Conservation (phyloP, 2,888 invertebrate species). For the Scaptomyza reducta region DNA sequence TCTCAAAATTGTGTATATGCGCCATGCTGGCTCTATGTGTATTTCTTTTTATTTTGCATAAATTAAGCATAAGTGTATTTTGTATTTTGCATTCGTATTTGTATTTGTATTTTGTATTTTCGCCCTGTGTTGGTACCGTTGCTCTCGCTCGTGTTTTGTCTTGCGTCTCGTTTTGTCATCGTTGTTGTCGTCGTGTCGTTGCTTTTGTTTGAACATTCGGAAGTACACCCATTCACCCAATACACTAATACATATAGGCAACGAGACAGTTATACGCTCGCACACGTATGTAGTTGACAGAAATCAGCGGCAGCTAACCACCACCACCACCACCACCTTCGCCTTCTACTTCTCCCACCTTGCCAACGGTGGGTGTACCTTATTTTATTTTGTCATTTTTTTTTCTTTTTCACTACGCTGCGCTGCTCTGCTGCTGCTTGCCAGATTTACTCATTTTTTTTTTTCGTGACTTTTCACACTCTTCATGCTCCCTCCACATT, state of each 20-base stretch:
- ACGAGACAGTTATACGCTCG: conserved; percentile 41
- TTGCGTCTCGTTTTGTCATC: conserved; percentile 53
- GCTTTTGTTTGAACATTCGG: conserved; percentile 72
- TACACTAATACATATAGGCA: conserved; percentile 25
- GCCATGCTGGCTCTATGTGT: conserved; percentile 48
- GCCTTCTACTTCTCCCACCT: not conserved
- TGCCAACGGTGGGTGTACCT: conserved; percentile 50
- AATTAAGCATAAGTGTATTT: conserved; percentile 78
- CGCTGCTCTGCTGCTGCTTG: conserved; percentile 20
- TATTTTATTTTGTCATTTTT: conserved; percentile 39
- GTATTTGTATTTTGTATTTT: conserved; percentile 44
- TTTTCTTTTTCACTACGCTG: not conserved
- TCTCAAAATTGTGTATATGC: conserved; percentile 6
- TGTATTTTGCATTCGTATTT: conserved; percentile 57
- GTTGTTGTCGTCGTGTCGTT: conserved; percentile 30
- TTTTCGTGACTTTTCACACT: conserved; percentile 45
- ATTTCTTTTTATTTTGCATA: conserved; percentile 78
- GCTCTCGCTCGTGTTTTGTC: conserved; percentile 30
- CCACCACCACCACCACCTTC: conserved; percentile 31
- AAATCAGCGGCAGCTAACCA: conserved; percentile 43
- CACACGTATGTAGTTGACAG: conserved; percentile 44
- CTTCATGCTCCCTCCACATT: conserved; percentile 21
- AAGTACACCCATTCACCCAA: conserved; percentile 44
- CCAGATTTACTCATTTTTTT: conserved; percentile 47
- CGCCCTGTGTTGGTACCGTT: conserved; percentile 28